Base-by-base conservation (phyloP, 2,797 vertebrate species). In the Antennarius maculatus region DNA sequence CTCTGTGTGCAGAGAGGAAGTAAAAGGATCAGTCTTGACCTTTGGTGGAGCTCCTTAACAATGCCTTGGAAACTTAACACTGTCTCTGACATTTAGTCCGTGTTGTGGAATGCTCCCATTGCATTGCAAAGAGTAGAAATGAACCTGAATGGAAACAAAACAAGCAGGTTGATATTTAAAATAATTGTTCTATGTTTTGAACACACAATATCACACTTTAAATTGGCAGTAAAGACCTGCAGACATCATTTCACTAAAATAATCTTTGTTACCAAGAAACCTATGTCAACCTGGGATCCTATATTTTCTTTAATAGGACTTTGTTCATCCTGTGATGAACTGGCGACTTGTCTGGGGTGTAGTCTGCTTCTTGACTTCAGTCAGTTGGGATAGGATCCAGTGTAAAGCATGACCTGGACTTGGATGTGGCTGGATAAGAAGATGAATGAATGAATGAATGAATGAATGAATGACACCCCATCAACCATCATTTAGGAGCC, bases 71-170 rank as follows among this genome's bases (percentile, higher is more conserved):
- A 90, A 89, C 77, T 57, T 69, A 76, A 86, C 80, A 82, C 76
- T 17, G 69, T 66, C 71, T 77, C 65, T 87, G 85, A 86, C 88
- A 86, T 91, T 88, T 86, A 70, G 71, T 68, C 69, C 70, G 61
- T 66, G 66, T 72, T 59, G 55, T 64, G 29, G 43, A 71, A 23
- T 29, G 66, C 7, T 67, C 66, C 39, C 42, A 7, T 56, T 34
- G 68, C 39, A 54, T 43, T 29, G 59, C 28, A 47, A 41, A 72
- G 74, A 77, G 74, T 77, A 49, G 53, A 71, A 81, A 69, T 47
- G 11, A 50, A 57, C 41, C 47, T 7, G 34, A 69, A 48, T 47
- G 37, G 17, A 70, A 65, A 70, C 37, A 45, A 28, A 31, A 73
- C 23, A 54, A 71, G 56, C 45, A 56, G 17, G 23, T 45, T 47